A percentile compares a stretch with the other conserved stretches of the same genome.
Conservation (phyloP, 1,140 invertebrate genomes). For the Neomicropteryx cornuta region DNA sequence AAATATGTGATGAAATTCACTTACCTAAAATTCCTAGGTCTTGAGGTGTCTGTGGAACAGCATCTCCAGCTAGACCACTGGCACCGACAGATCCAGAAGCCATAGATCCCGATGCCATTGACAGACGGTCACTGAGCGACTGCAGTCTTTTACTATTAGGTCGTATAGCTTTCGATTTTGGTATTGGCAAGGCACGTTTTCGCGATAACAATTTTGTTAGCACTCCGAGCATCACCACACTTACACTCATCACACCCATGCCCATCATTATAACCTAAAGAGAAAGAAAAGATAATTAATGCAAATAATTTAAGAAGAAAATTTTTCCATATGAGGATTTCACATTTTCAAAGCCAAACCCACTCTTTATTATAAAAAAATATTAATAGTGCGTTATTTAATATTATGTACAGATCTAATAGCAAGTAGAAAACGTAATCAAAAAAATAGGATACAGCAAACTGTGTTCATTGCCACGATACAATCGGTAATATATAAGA, state of each 20-base stretch:
- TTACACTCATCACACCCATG: constrained; percentile 37
- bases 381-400: too few relatives aligned
- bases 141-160: constrained; percentile 40
- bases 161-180: constrained; percentile 37
- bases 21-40: constrained; percentile 57
- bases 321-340: neutral
- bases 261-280: constrained; percentile 37
- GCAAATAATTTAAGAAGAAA: neutral
- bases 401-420: too few relatives aligned
- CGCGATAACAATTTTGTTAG: constrained; percentile 48
- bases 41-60: constrained; percentile 48
- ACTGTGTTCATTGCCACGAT: too few relatives aligned
- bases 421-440: too few relatives aligned
- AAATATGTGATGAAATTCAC: too few relatives aligned
- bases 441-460: too few relatives aligned
- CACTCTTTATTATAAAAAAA: too few relatives aligned
- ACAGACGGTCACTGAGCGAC: constrained; percentile 47
- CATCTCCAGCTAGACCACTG: constrained; percentile 22
- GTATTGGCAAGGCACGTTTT: constrained; percentile 38
- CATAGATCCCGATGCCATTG: constrained; percentile 48
- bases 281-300: constrained; percentile 2
- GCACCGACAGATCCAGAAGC: constrained; percentile 23
- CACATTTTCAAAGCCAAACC: neutral
- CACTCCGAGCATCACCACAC: constrained; percentile 47
- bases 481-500: too few relatives aligned